Conservation (phyloP, 2,888 invertebrate species). For the Cistogaster globosa region DNA sequence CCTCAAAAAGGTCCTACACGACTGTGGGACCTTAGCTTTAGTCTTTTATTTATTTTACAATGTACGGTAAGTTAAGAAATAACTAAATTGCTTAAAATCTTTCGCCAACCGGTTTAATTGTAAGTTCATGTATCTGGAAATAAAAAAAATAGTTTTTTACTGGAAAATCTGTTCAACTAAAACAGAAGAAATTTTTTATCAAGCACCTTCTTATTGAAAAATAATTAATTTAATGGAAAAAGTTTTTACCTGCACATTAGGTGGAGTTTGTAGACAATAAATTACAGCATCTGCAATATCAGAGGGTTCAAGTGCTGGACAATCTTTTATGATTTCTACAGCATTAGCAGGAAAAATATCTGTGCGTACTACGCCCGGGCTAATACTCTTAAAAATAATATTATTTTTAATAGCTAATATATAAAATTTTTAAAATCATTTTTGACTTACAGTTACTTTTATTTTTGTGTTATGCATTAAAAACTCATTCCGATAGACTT, state of each 20-base stretch:
- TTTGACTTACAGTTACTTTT: slow-evolving; percentile 72
- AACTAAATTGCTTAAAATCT: background rate
- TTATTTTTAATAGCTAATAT: background rate
- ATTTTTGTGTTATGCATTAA: slow-evolving; percentile 71
- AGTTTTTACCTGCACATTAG: slow-evolving; percentile 53
- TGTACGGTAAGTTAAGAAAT: slow-evolving; percentile 80
- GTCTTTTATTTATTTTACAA: slow-evolving; percentile 82
- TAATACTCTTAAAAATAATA: slow-evolving; percentile 61
- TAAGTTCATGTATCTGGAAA: slow-evolving; percentile 67
- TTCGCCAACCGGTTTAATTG: slow-evolving; percentile 71
- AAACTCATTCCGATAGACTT: slow-evolving; percentile 78
- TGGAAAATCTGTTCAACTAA: too few species aligned
- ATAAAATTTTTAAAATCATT: background rate
- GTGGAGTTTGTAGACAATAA: slow-evolving; percentile 64
- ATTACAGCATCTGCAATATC: slow-evolving; percentile 57
- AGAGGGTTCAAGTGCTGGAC: slow-evolving; percentile 29
- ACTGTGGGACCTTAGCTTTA: slow-evolving; percentile 83
- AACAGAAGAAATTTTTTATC: too few species aligned
- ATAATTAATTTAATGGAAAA: too few species aligned
- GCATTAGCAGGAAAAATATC: slow-evolving; percentile 13
- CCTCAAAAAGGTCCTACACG: slow-evolving; percentile 84
- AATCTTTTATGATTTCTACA: background rate
- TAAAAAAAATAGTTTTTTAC: background rate
- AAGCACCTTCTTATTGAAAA: too few species aligned
- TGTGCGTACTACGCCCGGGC: slow-evolving; percentile 67